Evolutionary conservation across 2,888 invertebrate species (phyloP).

Genomic region (Eupsilia transversa): DNA sequence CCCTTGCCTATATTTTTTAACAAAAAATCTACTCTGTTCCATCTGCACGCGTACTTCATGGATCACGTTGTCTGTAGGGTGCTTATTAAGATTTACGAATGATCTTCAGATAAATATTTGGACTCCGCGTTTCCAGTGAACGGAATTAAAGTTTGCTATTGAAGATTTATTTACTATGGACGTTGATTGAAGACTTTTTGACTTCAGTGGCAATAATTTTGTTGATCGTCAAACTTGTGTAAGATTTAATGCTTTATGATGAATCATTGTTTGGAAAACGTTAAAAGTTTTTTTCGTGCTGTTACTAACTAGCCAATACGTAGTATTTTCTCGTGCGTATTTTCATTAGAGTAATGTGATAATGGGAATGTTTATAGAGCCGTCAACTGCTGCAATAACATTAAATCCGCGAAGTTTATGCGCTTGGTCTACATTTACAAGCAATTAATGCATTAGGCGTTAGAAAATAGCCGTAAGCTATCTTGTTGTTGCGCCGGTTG

Average conservation of each 20-base stretch:
- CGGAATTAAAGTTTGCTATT: slow-evolving; percentile 48
- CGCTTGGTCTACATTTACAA: slow-evolving; percentile 39
- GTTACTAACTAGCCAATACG: slow-evolving; percentile 13
- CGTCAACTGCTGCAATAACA: slow-evolving; percentile 48
- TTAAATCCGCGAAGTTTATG: slow-evolving; percentile 53
- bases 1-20: slow-evolving; percentile 80
- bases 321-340: slow-evolving; percentile 37
- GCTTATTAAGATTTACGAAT: slow-evolving; percentile 64
- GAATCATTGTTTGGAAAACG: slow-evolving; percentile 44
- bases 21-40: slow-evolving; percentile 69
- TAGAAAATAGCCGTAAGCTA: slow-evolving; percentile 34
- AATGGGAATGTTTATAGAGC: slow-evolving; percentile 54
- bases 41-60: slow-evolving; percentile 22
- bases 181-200: slow-evolving; percentile 49
- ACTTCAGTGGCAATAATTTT: slow-evolving; percentile 29
- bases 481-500: background rate
- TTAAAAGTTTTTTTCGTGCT: slow-evolving; percentile 11
- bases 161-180: slow-evolving; percentile 54
- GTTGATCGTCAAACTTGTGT: slow-evolving; percentile 21
- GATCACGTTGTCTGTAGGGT: slow-evolving; percentile 43
- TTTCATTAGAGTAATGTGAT: slow-evolving; percentile 46
- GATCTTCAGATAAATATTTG: slow-evolving; percentile 69
- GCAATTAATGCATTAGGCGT: slow-evolving; percentile 40
- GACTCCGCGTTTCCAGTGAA: slow-evolving; percentile 57
- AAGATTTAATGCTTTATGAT: slow-evolving; percentile 38